phyloP scores from a whole-genome alignment of 1,140 invertebrate species.

The Neuroterus valhalla region DNA sequence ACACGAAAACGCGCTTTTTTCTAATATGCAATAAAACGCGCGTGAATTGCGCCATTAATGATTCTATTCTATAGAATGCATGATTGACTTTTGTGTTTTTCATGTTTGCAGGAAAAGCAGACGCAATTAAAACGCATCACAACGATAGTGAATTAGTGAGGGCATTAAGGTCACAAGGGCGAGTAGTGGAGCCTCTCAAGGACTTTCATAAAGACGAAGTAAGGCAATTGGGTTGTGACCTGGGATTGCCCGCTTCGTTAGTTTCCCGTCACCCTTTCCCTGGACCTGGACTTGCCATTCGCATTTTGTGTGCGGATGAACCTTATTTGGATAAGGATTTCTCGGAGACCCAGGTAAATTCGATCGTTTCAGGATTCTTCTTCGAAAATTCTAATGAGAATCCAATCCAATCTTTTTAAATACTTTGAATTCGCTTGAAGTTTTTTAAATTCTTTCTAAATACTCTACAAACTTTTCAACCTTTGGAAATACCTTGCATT shows the following conservation, averaged over 20 bases:
- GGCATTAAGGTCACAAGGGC: conserved; percentile 86
- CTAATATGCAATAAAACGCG: too few relatives aligned
- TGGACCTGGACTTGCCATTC: conserved; percentile 94
- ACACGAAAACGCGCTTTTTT: too few relatives aligned
- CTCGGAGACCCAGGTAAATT: conserved; percentile 89
- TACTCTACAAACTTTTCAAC: too few relatives aligned
- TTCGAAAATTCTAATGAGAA: too few relatives aligned
- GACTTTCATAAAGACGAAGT: conserved; percentile 99
- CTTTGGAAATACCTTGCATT: too few relatives aligned
- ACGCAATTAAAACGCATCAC: conserved; percentile 99
- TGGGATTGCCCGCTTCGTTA: conserved; percentile 90
- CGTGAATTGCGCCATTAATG: too few relatives aligned
- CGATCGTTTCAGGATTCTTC: too few relatives aligned
- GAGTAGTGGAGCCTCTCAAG: conserved; percentile 97
- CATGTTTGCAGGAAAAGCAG: conserved; percentile 80
- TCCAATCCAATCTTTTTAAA: neutral
- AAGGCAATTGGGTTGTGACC: conserved; percentile 86
- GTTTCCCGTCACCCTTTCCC: conserved; percentile 98
- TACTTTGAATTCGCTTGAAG: conserved; percentile 6
- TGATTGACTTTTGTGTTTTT: conserved; percentile 33
- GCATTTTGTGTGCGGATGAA: conserved; percentile 96
- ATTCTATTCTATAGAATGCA: conserved; percentile 9
- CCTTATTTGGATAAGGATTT: conserved; percentile 97
- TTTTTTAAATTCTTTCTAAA: conserved; percentile 30
- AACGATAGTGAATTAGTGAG: conserved; percentile 98